Conservation (phyloP, 2,888 invertebrate genomes). For the Marasmarcha lunaedactyla region DNA sequence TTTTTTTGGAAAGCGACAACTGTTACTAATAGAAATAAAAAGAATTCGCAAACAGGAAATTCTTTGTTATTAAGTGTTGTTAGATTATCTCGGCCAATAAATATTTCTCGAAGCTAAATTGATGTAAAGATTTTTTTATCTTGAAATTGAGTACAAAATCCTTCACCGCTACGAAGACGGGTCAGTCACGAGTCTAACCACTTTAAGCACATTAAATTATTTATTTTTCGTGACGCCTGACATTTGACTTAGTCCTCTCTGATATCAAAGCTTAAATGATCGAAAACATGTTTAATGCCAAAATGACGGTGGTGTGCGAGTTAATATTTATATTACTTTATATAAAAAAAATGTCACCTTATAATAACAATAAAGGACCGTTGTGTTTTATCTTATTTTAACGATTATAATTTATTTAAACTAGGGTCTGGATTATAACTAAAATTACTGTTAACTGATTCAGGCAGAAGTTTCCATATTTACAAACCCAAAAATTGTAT, state of each 20-base stretch:
- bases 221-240: conserved; percentile 50
- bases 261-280: conserved; percentile 30
- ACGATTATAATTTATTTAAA: no score
- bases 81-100: conserved; percentile 46
- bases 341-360: no score
- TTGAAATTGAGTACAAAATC: neutral
- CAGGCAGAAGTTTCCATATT: no score
- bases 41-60: conserved; percentile 36
- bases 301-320: conserved; percentile 4
- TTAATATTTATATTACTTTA: neutral
- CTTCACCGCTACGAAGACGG: conserved; percentile 18
- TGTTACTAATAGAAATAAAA: conserved; percentile 1
- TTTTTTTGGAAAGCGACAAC: conserved; percentile 1
- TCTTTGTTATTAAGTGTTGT: conserved; percentile 31
- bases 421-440: no score
- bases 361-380: no score
- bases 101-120: conserved; percentile 47
- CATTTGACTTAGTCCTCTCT: conserved; percentile 27
- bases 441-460: no score
- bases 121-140: conserved; percentile 28
- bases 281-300: conserved; percentile 31
- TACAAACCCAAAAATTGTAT: no score
- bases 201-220: conserved; percentile 54
- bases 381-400: no score
- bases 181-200: conserved; percentile 56